These are phyloP conservation scores for Chymomyza caudatula DNA, from an alignment of 2,888 invertebrate species.

Conservation along the genomic window DNA sequence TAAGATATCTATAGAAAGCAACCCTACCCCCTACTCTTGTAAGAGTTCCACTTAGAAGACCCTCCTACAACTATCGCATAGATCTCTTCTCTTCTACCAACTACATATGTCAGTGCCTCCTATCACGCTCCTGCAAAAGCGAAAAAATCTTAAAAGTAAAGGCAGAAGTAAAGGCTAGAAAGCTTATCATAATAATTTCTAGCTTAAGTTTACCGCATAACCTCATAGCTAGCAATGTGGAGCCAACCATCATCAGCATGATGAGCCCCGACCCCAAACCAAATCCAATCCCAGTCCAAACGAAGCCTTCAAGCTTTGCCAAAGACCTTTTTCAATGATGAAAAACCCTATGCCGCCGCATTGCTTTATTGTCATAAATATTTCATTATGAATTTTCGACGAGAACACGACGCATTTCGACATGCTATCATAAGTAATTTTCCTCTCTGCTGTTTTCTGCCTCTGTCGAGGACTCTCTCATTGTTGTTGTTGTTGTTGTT, in stretches of 20 bases:
- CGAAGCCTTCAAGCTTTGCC: conserved; percentile 1
- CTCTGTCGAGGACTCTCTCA: background rate
- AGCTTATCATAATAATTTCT: conserved; percentile 70
- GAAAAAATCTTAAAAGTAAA: conserved; percentile 21
- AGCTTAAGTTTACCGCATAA: conserved; percentile 58
- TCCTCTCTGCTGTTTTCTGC: background rate
- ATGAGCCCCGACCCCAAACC: background rate
- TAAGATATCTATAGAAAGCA: no score
- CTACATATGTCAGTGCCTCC: background rate
- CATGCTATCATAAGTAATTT: conserved; percentile 56
- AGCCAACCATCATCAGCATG: background rate
- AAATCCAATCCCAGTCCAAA: background rate
- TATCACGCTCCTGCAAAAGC: no score
- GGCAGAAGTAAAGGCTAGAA: conserved; percentile 4
- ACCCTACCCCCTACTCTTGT: no score
- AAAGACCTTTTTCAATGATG: conserved; percentile 50
- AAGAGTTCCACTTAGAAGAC: no score
- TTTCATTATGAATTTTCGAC: conserved; percentile 68
- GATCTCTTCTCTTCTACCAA: no score
- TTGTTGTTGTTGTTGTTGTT: background rate
- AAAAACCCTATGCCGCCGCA: conserved; percentile 57
- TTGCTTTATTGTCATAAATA: conserved; percentile 71
- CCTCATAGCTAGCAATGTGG: background rate
- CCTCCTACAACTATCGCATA: no score
- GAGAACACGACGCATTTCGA: conserved; percentile 47